These are phyloP conservation scores for Gorsachius goisagi DNA, from an alignment of 2,113 vertebrate genomes.

Conservation along the genomic window DNA sequence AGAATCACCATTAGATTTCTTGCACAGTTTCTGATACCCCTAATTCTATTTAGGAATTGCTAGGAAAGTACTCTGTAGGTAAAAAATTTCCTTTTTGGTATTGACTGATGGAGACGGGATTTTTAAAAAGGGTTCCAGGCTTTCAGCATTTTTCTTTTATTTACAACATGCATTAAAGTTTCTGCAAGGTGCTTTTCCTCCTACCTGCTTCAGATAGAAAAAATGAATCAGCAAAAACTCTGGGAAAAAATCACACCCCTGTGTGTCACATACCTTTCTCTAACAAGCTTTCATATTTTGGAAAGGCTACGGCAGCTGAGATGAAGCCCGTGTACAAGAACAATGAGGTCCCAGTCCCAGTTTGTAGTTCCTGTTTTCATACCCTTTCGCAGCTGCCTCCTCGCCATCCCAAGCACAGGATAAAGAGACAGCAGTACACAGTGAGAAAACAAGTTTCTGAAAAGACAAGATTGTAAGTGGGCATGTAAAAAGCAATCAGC, in stretches of 20 bases:
- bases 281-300: not conserved
- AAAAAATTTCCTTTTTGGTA: not conserved
- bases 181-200: not conserved
- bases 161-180: not conserved
- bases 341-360: not conserved
- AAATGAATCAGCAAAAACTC: not conserved
- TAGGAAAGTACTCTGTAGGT: not conserved
- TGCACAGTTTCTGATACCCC: not conserved
- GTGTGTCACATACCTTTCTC: not conserved
- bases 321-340: not conserved
- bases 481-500: not conserved
- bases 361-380: not conserved
- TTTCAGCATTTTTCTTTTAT: not conserved
- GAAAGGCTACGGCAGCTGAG: not conserved
- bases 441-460: not conserved
- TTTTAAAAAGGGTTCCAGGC: not conserved
- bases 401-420: not conserved
- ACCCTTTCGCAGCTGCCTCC: not conserved
- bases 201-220: not conserved
- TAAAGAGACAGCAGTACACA: not conserved
- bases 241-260: not conserved
- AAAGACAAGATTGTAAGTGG: accelerated
- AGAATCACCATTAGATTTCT: not conserved
- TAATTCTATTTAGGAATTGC: not conserved
- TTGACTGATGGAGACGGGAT: not conserved